Percentiles rank a stretch among this genome's conserved stretches.
Conservation (phyloP, 2,113 vertebrate species). For the Shinisaurus crocodilurus region DNA sequence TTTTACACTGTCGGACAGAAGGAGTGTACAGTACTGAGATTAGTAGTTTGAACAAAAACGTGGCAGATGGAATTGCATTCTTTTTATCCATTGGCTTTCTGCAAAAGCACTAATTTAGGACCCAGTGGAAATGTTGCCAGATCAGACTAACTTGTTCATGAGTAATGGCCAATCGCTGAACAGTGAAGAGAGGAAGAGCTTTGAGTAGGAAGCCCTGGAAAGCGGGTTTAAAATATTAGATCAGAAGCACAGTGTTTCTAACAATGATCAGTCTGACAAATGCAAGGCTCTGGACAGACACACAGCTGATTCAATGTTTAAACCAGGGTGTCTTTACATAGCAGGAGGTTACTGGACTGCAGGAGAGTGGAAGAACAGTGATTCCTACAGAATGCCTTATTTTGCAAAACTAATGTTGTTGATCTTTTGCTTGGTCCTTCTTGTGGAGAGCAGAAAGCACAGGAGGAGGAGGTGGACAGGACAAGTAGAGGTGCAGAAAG, state of each 20-base stretch:
- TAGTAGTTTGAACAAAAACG: slow-evolving; percentile 77
- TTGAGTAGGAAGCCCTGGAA: slow-evolving; percentile 16
- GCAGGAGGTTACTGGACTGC: slow-evolving; percentile 70
- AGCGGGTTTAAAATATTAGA: slow-evolving; percentile 48
- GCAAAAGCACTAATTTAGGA: slow-evolving; percentile 68
- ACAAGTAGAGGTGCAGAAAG: slow-evolving; percentile 79
- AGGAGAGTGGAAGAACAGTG: slow-evolving; percentile 44
- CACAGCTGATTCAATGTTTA: slow-evolving; percentile 71
- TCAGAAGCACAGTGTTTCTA: slow-evolving; percentile 25
- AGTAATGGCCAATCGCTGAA: slow-evolving; percentile 72
- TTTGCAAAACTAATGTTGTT: slow-evolving; percentile 79
- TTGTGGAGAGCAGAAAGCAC: slow-evolving; percentile 84
- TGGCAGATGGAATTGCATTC: slow-evolving; percentile 48
- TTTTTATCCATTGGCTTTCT: slow-evolving; percentile 75
- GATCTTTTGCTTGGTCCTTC: slow-evolving; percentile 79
- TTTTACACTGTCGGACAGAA: slow-evolving; percentile 63
- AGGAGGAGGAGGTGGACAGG: slow-evolving; percentile 83
- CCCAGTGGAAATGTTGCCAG: slow-evolving; percentile 58
- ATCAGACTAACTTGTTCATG: slow-evolving; percentile 53
- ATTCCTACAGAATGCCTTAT: slow-evolving; percentile 80
- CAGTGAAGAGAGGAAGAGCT: slow-evolving; percentile 38
- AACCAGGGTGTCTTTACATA: slow-evolving; percentile 50
- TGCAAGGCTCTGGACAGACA: slow-evolving; percentile 14
- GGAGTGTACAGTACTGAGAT: slow-evolving; percentile 62
- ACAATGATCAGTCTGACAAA: neutral